A percentile compares a stretch with the other conserved stretches of the same genome.
Evolutionary conservation across 2,797 vertebrate genomes (phyloP).

Genomic region (Petrocephalus schoutedeni): DNA sequence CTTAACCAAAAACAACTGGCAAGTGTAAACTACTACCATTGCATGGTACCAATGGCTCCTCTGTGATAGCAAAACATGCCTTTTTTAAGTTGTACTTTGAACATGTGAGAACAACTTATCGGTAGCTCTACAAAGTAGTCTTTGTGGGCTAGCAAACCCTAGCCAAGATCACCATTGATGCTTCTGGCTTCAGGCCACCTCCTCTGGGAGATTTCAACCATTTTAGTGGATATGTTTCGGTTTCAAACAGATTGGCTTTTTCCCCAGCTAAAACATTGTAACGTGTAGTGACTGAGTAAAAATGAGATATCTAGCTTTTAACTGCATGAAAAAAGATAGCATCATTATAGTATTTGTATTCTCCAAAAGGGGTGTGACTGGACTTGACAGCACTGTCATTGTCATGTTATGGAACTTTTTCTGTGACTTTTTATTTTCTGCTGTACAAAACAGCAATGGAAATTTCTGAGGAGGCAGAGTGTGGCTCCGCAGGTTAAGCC

Average conservation of each 20-base stretch:
- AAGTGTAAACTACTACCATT: background rate
- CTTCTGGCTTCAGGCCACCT: background rate
- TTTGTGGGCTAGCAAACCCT: too few relatives aligned
- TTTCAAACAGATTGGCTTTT: background rate
- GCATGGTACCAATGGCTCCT: background rate
- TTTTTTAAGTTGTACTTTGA: background rate
- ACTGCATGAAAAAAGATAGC: background rate
- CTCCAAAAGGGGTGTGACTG: background rate
- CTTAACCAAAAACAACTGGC: slow-evolving; percentile 19
- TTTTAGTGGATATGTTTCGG: background rate
- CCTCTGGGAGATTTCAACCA: background rate
- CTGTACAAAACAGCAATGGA: background rate
- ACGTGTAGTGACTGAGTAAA: background rate
- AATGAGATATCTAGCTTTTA: background rate
- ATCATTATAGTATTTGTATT: background rate
- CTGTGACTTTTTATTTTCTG: background rate
- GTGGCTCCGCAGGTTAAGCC: too few relatives aligned
- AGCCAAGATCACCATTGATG: background rate
- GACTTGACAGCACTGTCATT: background rate
- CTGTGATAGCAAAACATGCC: background rate
- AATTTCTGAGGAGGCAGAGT: background rate
- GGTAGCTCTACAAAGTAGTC: background rate
- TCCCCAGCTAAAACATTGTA: background rate
- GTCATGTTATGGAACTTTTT: background rate
- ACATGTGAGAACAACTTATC: background rate